These are phyloP conservation scores for Smithornis capensis DNA, from an alignment of 2,113 vertebrate genomes.

Conservation along the genomic window DNA sequence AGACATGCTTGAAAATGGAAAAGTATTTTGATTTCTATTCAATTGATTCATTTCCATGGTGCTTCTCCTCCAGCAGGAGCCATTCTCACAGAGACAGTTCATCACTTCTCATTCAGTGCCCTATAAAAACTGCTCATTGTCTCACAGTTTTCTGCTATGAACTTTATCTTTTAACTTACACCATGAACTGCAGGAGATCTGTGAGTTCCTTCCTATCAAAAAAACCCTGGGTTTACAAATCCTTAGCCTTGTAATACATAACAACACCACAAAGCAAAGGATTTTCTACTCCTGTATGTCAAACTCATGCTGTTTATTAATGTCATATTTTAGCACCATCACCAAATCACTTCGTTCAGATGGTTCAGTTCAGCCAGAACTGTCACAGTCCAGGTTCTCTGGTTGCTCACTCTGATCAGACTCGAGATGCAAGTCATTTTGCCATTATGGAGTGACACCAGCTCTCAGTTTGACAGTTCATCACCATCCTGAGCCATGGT, in stretches of 20 bases:
- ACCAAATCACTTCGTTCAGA: background rate
- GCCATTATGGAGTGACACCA: background rate
- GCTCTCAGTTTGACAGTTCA: background rate
- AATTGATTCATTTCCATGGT: background rate
- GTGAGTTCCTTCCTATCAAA: background rate
- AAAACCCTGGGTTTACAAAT: background rate
- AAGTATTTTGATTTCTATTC: background rate
- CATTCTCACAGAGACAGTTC: background rate
- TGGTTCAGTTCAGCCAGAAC: background rate
- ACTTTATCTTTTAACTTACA: background rate
- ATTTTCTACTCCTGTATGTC: background rate
- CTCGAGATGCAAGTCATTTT: background rate
- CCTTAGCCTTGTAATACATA: background rate
- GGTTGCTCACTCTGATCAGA: background rate
- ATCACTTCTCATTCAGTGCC: background rate
- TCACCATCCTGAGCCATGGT: background rate
- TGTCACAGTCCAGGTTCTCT: background rate
- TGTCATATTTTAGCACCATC: background rate
- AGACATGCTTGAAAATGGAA: rapidly evolving
- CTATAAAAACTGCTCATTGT: background rate
- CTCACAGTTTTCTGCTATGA: background rate
- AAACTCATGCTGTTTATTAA: background rate
- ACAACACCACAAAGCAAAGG: background rate
- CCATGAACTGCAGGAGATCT: background rate
- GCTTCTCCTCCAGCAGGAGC: background rate